phyloP scores from a whole-genome alignment of 1,140 invertebrate species.

The Drosophila malerkotliana region DNA sequence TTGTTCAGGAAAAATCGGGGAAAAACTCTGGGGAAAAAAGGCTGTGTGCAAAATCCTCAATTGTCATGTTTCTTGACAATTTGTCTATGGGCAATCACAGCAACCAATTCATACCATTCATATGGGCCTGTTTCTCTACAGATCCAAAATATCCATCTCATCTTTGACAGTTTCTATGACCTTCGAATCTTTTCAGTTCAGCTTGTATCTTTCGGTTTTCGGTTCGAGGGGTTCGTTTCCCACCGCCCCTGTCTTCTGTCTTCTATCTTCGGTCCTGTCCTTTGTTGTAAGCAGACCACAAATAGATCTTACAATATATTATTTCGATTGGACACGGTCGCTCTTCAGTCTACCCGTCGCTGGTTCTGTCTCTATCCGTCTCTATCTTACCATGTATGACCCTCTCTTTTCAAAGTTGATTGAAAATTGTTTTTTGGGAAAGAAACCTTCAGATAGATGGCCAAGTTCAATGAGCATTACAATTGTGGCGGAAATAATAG shows the following conservation, averaged over 20 bases:
- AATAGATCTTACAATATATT: conserved; percentile 59
- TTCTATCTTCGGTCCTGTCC: neutral
- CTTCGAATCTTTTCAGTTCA: conserved; percentile 47
- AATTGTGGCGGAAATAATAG: conserved; percentile 12
- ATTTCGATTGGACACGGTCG: conserved; percentile 55
- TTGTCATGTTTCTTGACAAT: conserved; percentile 53
- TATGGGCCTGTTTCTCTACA: conserved; percentile 17
- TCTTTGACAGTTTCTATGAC: conserved; percentile 59
- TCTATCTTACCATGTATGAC: neutral
- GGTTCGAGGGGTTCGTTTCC: conserved; percentile 26
- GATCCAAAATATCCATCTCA: conserved; percentile 41
- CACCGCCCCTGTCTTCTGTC: conserved; percentile 6
- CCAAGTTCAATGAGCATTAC: conserved; percentile 45
- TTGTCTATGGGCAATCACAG: conserved; percentile 66
- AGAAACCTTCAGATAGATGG: conserved; percentile 21
- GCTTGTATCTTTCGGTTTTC: conserved; percentile 16
- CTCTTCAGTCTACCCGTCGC: conserved; percentile 5
- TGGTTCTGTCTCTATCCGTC: neutral
- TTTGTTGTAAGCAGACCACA: conserved; percentile 55
- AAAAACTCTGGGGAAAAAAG: conserved; percentile 6
- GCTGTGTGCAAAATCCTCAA: conserved; percentile 46
- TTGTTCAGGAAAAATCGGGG: conserved; percentile 5
- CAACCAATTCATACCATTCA: conserved; percentile 50
- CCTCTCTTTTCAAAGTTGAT: conserved; percentile 27
- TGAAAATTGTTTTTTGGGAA: conserved; percentile 17